These are phyloP conservation scores for Anabacerthia variegaticeps DNA, from an alignment of 2,797 vertebrate genomes.

Conservation along the genomic window DNA sequence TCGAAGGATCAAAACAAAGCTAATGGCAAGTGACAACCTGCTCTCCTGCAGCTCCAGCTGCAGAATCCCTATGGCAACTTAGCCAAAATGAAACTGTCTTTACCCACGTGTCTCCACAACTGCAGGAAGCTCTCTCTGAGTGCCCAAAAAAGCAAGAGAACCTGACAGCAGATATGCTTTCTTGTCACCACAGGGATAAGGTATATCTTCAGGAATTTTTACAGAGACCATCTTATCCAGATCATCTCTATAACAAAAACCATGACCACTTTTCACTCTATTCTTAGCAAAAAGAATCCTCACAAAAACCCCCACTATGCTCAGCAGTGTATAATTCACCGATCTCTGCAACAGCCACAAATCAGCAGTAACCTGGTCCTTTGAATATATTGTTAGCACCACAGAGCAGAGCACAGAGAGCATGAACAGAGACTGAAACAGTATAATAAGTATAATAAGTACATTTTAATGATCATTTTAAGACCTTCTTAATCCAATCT, in stretches of 20 bases:
- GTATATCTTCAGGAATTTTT: not conserved
- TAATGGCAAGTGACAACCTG: constrained; percentile 37
- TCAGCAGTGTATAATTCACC: not conserved
- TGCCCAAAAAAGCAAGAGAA: not conserved
- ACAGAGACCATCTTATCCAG: not conserved
- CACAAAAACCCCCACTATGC: not conserved
- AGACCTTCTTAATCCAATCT: not conserved
- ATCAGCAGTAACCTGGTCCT: not conserved
- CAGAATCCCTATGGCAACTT: constrained; percentile 48
- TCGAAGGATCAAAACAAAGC: not conserved
- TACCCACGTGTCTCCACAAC: not conserved
- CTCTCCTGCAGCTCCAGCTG: constrained; percentile 37
- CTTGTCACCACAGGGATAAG: not conserved
- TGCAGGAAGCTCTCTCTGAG: not conserved
- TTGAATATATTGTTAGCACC: not conserved
- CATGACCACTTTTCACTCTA: not conserved
- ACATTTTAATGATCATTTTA: not conserved
- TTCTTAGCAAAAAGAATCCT: not conserved
- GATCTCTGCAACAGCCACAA: not conserved
- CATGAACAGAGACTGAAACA: not conserved
- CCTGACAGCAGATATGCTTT: not conserved
- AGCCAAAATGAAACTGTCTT: constrained; percentile 34
- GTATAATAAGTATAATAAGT: not conserved
- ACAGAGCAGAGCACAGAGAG: not conserved
- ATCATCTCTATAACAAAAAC: not conserved